Conservation (phyloP, 2,113 vertebrate genomes). For the Anas platyrhynchos region DNA sequence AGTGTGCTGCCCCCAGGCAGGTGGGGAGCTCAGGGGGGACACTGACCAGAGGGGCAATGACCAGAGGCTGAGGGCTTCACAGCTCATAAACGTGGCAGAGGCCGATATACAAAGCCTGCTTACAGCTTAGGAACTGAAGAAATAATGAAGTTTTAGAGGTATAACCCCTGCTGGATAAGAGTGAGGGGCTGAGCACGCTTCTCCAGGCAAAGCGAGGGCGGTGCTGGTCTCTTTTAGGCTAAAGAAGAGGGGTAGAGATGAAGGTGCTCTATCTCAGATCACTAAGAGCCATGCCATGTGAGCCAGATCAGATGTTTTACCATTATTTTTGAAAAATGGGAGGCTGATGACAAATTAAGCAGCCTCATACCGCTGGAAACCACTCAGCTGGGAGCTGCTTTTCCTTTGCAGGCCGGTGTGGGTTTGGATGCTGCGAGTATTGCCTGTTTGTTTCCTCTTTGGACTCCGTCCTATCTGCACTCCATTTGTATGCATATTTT, state of each 20-base stretch:
- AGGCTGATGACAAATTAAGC: background rate
- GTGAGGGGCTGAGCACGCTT: fast-evolving
- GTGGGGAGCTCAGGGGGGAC: too few species aligned
- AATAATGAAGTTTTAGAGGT: background rate
- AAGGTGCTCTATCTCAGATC: background rate
- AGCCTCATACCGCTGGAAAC: background rate
- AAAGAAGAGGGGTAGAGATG: background rate
- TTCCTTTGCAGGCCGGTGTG: background rate
- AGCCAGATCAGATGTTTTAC: background rate
- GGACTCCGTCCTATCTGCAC: background rate
- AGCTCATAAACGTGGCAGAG: background rate
- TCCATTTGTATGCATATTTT: background rate
- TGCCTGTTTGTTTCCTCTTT: background rate
- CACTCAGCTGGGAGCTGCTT: background rate
- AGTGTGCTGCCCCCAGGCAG: background rate
- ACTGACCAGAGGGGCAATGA: too few species aligned
- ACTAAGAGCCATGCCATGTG: background rate
- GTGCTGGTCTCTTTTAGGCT: background rate
- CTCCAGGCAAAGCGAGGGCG: background rate
- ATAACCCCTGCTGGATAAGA: background rate
- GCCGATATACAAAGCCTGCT: background rate
- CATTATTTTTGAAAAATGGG: background rate
- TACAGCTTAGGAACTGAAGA: background rate
- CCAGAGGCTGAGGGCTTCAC: background rate
- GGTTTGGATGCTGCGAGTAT: background rate